phyloP scores from a whole-genome alignment of 2,888 invertebrate genomes.

The Acleris emargana region DNA sequence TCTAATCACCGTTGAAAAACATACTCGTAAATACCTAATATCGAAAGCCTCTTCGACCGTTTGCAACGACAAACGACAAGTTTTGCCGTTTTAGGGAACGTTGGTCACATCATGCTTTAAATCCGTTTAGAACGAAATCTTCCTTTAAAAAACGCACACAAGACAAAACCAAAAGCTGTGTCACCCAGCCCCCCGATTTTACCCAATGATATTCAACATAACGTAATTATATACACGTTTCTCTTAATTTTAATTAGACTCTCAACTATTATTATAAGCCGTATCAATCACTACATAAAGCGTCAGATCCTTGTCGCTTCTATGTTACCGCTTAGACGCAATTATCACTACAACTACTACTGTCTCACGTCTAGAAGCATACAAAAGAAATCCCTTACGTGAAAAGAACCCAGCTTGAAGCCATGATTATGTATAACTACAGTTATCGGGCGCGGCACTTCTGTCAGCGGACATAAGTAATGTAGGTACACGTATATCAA shows the following conservation, averaged over 20 bases:
- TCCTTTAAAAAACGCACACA: slow-evolving; percentile 65
- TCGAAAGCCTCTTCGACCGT: slow-evolving; percentile 59
- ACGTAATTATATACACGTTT: not conserved
- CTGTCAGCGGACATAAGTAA: not conserved
- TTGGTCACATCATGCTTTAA: slow-evolving; percentile 60
- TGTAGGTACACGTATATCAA: no score
- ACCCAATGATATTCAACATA: slow-evolving; percentile 48
- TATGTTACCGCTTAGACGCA: not conserved
- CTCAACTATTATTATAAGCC: no score
- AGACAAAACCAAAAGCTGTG: slow-evolving; percentile 79
- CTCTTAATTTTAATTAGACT: no score
- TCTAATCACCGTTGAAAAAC: slow-evolving; percentile 68
- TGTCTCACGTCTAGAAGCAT: slow-evolving; percentile 18
- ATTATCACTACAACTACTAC: not conserved
- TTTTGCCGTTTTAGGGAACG: slow-evolving; percentile 56
- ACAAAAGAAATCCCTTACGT: slow-evolving; percentile 11
- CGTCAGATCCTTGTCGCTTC: not conserved
- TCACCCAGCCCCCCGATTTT: slow-evolving; percentile 65
- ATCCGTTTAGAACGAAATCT: slow-evolving; percentile 29
- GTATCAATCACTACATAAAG: no score
- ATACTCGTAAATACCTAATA: slow-evolving; percentile 48
- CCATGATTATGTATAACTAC: no score
- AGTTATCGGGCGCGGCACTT: not conserved
- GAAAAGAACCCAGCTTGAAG: not conserved
- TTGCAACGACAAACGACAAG: slow-evolving; percentile 43